These are phyloP conservation scores for Enteromius trimaculatus DNA, from an alignment of 2,797 vertebrate species.

Conservation along the genomic window DNA sequence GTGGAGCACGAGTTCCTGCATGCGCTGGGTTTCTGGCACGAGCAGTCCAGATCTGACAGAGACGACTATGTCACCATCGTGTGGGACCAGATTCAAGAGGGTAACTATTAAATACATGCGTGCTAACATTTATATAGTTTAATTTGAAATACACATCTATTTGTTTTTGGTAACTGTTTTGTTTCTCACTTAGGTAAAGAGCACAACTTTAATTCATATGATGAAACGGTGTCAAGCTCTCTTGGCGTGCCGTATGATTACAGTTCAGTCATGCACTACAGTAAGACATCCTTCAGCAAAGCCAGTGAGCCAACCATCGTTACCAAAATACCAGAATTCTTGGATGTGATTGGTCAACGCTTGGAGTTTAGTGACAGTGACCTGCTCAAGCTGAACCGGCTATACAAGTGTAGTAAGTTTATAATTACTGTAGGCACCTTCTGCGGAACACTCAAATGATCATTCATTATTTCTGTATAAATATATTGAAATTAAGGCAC, in stretches of 20 bases:
- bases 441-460: not conserved
- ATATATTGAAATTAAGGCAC: not conserved
- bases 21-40: conserved; percentile 90
- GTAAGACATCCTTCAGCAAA: conserved; percentile 82
- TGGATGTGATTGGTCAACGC: conserved; percentile 86
- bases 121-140: not conserved
- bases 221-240: conserved; percentile 75
- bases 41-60: conserved; percentile 88
- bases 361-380: conserved; percentile 89
- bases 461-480: not conserved
- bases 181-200: conserved; percentile 74
- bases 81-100: conserved; percentile 81
- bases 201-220: conserved; percentile 81
- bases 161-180: not conserved
- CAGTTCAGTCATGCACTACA: conserved; percentile 90
- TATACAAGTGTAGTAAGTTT: conserved; percentile 90
- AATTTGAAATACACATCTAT: not conserved
- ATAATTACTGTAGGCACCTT: not conserved
- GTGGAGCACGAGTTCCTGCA: conserved; percentile 91
- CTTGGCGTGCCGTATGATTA: conserved; percentile 90
- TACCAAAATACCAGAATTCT: conserved; percentile 83
- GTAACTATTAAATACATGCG: conserved; percentile 65
- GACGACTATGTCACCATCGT: conserved; percentile 87
- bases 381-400: conserved; percentile 82
- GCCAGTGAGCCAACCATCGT: conserved; percentile 84